These are phyloP conservation scores for Aphodius granarius DNA, from an alignment of 2,888 invertebrate species.

Conservation along the genomic window DNA sequence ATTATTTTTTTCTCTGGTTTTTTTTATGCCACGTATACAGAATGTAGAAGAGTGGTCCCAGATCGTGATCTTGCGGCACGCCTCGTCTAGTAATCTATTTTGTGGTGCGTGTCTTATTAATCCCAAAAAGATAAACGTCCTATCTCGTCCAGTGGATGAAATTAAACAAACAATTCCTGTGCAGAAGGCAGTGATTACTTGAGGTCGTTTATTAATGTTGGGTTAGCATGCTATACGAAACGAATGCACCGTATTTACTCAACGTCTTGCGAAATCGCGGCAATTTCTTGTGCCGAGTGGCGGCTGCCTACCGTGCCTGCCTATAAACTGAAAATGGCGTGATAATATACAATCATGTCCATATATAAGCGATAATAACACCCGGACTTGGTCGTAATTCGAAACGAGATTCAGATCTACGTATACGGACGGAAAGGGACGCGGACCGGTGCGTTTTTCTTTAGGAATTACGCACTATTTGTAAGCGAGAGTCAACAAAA, in stretches of 20 bases:
- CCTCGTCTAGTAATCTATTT: neutral
- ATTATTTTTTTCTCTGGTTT: neutral
- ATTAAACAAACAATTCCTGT: neutral
- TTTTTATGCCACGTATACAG: neutral
- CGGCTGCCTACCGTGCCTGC: constrained; percentile 4
- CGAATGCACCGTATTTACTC: constrained; percentile 16
- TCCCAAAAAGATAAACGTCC: neutral
- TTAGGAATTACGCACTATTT: neutral
- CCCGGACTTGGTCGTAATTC: constrained; percentile 44
- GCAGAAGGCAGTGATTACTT: neutral
- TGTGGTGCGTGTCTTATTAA: neutral
- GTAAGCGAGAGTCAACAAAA: neutral
- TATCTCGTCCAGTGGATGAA: neutral
- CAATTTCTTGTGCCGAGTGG: constrained; percentile 12
- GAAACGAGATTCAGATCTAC: constrained; percentile 31
- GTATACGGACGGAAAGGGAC: neutral
- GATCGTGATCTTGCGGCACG: no score
- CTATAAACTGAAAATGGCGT: constrained; percentile 45
- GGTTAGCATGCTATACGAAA: neutral
- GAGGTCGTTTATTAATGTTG: neutral
- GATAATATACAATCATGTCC: constrained; percentile 42
- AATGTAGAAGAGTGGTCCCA: no score
- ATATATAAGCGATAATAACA: constrained; percentile 45
- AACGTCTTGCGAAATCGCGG: constrained; percentile 20
- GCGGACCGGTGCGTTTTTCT: neutral